A percentile compares a stretch with the other conserved stretches of the same genome.
These are phyloP conservation scores for Chroicocephalus ridibundus DNA, from an alignment of 2,113 vertebrate genomes.

Conservation along the genomic window DNA sequence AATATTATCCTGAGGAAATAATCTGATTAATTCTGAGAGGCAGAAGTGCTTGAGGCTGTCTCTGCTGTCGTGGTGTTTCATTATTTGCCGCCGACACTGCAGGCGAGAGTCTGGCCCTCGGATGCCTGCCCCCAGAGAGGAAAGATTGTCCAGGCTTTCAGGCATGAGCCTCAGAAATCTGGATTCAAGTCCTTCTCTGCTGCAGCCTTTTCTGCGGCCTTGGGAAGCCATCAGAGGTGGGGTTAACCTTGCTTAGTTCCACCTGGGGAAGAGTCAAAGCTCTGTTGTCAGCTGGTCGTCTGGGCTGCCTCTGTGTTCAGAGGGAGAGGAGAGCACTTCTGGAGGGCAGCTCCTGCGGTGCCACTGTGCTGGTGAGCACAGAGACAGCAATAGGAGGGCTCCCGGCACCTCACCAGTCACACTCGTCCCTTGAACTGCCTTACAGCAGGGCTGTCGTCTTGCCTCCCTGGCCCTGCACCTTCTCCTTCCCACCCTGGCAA, in stretches of 20 bases:
- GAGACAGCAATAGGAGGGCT: neutral
- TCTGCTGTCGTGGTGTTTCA: neutral
- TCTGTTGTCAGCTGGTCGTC: neutral
- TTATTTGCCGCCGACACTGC: neutral
- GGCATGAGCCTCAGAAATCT: neutral
- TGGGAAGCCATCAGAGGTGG: neutral
- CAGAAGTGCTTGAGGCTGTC: neutral
- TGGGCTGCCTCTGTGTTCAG: neutral
- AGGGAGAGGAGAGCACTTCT: neutral
- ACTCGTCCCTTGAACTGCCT: neutral
- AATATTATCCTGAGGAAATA: conserved; percentile 8
- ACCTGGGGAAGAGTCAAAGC: neutral
- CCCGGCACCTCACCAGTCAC: fast-evolving
- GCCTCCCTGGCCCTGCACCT: neutral
- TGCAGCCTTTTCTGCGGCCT: neutral
- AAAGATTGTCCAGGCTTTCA: neutral
- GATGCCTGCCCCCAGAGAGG: neutral
- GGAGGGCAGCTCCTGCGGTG: neutral
- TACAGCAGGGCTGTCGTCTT: neutral
- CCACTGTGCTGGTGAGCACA: neutral
- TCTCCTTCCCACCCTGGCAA: neutral
- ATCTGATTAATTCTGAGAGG: conserved; percentile 4
- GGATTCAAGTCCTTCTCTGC: neutral
- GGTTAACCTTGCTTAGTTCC: neutral
- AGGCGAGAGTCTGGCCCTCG: neutral